Conservation (phyloP, 2,888 invertebrate genomes). For the Holacanthella duospinosa region DNA sequence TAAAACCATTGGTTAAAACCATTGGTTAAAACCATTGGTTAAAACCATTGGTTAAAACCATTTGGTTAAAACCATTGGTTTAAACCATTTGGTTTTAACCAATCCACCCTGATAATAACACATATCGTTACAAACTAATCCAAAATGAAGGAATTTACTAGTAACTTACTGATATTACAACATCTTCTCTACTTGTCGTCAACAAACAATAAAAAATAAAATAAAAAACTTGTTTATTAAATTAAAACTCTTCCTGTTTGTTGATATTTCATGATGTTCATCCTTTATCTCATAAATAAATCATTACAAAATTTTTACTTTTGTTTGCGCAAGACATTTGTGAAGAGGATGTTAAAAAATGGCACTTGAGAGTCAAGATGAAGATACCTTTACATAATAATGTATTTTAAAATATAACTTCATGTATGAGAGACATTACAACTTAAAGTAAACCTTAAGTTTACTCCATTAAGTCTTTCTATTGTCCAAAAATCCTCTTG, state of each 20-base stretch:
- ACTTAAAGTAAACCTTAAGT: too few relatives aligned
- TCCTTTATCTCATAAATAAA: background rate
- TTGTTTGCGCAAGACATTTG: background rate
- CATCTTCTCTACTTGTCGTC: too few relatives aligned
- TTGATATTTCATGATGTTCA: background rate
- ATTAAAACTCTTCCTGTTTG: background rate
- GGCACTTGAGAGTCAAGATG: background rate
- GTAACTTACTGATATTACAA: too few relatives aligned
- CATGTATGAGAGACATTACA: too few relatives aligned
- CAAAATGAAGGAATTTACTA: too few relatives aligned
- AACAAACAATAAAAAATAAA: too few relatives aligned
- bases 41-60: too few relatives aligned
- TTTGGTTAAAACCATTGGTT: too few relatives aligned
- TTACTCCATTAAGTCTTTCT: background rate
- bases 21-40: too few relatives aligned
- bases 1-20: too few relatives aligned
- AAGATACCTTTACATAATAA: background rate
- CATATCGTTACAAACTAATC: background rate
- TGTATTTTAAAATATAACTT: too few relatives aligned
- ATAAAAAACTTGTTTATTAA: background rate
- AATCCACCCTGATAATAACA: background rate
- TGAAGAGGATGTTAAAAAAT: background rate
- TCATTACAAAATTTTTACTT: background rate
- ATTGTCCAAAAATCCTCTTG: background rate
- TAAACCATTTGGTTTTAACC: too few relatives aligned